A percentile compares a stretch with the other conserved stretches of the same genome.
These are phyloP conservation scores for Ctena decussata DNA, from an alignment of 2,888 invertebrate genomes.

Conservation along the genomic window DNA sequence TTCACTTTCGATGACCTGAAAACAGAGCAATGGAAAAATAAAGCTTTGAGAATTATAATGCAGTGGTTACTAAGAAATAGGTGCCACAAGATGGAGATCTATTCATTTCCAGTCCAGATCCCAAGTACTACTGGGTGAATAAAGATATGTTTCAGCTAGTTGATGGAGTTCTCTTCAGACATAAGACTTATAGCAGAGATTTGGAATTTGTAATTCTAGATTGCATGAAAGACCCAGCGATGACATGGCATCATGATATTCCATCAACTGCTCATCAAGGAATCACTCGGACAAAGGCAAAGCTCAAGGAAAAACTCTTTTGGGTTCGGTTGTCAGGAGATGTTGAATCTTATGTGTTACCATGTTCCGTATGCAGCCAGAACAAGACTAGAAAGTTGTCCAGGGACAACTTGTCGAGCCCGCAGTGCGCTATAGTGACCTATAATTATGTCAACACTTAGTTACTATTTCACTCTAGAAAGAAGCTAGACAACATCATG, in stretches of 20 bases:
- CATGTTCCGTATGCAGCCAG: not conserved
- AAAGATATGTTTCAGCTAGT: not conserved
- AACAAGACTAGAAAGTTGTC: not conserved
- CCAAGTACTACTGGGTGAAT: not conserved
- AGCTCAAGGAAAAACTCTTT: slow-evolving; percentile 15
- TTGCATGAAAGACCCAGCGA: not conserved
- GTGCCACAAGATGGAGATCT: no score
- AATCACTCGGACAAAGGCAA: not conserved
- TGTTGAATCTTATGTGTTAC: slow-evolving; percentile 2
- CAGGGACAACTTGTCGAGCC: no score
- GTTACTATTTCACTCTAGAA: no score
- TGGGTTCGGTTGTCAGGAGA: slow-evolving; percentile 29
- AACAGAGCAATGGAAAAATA: no score
- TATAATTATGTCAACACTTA: no score
- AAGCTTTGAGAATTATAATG: no score
- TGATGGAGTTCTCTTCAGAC: no score
- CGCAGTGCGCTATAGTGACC: no score
- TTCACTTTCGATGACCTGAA: no score
- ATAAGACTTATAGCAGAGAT: no score
- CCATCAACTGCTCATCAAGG: slow-evolving; percentile 42
- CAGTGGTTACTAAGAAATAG: no score
- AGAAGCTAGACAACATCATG: no score
- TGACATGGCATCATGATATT: slow-evolving; percentile 5
- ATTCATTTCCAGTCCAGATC: not conserved
- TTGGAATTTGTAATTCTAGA: not conserved